phyloP scores from a whole-genome alignment of 2,797 vertebrate species.

The Agapornis canus region DNA sequence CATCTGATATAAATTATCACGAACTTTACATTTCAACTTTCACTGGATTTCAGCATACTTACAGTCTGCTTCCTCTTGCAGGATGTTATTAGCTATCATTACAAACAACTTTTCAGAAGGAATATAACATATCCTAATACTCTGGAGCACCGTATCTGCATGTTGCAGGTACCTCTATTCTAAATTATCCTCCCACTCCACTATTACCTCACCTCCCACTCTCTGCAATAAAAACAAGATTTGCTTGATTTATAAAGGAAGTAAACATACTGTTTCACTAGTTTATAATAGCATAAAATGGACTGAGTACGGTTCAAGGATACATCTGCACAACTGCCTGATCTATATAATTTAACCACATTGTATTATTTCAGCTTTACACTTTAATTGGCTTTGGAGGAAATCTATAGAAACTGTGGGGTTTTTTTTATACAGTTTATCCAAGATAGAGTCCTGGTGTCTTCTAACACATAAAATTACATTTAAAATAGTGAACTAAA shows the following conservation, averaged over 20 bases:
- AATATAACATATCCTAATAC: constrained; percentile 41
- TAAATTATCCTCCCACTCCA: constrained; percentile 63
- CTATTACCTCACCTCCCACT: constrained; percentile 59
- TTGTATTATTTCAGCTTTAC: constrained; percentile 45
- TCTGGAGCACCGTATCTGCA: constrained; percentile 39
- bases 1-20: constrained; percentile 40
- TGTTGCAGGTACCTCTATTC: constrained; percentile 45
- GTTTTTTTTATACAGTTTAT: neutral
- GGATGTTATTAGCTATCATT: constrained; percentile 55
- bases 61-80: constrained; percentile 22
- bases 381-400: constrained; percentile 38
- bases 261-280: constrained; percentile 53
- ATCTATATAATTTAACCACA: constrained; percentile 48
- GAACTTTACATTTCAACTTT: constrained; percentile 12
- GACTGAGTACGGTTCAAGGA: constrained; percentile 6
- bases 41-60: constrained; percentile 2
- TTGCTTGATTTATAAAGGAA: constrained; percentile 68
- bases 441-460: constrained; percentile 4
- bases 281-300: constrained; percentile 58
- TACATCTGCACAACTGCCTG: constrained; percentile 12
- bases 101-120: constrained; percentile 42
- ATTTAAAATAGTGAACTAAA: constrained; percentile 39
- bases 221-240: constrained; percentile 59
- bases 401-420: neutral
- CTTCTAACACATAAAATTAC: constrained; percentile 9